These are phyloP conservation scores for Ctenopoma kingsleyae DNA, from an alignment of 2,797 vertebrate species.

Conservation along the genomic window DNA sequence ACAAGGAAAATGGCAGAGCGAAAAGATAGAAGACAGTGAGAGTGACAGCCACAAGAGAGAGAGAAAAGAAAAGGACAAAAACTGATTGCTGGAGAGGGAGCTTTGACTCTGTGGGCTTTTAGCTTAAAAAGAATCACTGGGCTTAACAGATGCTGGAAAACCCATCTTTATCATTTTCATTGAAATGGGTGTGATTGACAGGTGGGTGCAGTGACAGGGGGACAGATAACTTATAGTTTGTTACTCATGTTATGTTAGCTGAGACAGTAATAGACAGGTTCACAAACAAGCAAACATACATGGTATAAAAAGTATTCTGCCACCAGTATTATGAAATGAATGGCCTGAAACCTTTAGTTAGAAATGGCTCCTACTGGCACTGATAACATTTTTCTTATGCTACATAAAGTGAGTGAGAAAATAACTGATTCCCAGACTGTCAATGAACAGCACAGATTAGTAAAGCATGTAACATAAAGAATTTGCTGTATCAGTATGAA, in stretches of 20 bases:
- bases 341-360: too few relatives aligned
- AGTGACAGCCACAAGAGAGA: not conserved
- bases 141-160: slow-evolving; percentile 30
- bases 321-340: too few relatives aligned
- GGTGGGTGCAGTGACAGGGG: slow-evolving; percentile 1
- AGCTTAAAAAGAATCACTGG: slow-evolving; percentile 41
- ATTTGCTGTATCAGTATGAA: not conserved
- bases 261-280: too few relatives aligned
- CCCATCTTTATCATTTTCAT: slow-evolving; percentile 34
- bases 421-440: too few relatives aligned
- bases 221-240: not conserved
- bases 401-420: too few relatives aligned
- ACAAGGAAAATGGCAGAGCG: slow-evolving; percentile 51
- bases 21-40: slow-evolving; percentile 31
- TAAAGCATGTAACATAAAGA: too few relatives aligned
- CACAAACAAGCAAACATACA: too few relatives aligned
- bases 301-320: too few relatives aligned
- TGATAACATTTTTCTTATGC: too few relatives aligned
- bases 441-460: too few relatives aligned
- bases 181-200: slow-evolving; percentile 10
- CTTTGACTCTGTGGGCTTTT: slow-evolving; percentile 34
- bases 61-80: slow-evolving; percentile 27
- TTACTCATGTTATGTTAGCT: too few relatives aligned
- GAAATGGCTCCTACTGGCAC: too few relatives aligned
- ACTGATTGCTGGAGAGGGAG: slow-evolving; percentile 39